Conservation (phyloP, 2,113 vertebrate species). For the Hystrix cristata region DNA sequence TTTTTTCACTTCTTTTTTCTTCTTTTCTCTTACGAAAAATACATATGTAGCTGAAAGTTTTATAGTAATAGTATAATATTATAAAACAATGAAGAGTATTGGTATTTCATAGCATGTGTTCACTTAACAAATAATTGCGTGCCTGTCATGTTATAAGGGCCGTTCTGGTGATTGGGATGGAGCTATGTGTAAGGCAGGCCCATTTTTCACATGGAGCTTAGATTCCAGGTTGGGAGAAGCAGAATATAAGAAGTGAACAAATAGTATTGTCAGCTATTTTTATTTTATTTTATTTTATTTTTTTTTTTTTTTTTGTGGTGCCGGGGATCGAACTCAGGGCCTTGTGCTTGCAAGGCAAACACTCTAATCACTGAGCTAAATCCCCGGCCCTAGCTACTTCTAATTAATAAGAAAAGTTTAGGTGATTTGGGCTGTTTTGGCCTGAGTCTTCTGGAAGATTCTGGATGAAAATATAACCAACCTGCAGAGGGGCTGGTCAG, state of each 20-base stretch:
- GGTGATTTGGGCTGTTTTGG: not conserved
- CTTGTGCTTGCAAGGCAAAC: too few species aligned
- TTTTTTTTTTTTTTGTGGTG: too few species aligned
- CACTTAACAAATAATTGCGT: not conserved
- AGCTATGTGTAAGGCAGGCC: not conserved
- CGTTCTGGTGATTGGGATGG: conserved; percentile 18
- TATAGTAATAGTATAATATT: not conserved
- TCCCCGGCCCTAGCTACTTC: not conserved
- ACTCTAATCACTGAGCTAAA: too few species aligned
- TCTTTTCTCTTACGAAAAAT: conserved; percentile 28
- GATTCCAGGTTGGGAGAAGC: not conserved
- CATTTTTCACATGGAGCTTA: conserved; percentile 18
- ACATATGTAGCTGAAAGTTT: conserved; percentile 18
- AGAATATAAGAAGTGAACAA: conserved; percentile 44
- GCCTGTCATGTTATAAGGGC: not conserved
- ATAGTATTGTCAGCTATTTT: not conserved
- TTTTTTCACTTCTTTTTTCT: not conserved
- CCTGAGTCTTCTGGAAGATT: conserved; percentile 11
- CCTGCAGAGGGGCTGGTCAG: not conserved
- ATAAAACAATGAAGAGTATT: conserved; percentile 6
- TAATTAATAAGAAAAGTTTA: conserved; percentile 44
- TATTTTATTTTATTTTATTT: too few species aligned
- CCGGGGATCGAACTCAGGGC: too few species aligned
- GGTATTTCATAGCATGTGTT: not conserved
- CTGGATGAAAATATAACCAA: not conserved